Evolutionary conservation across 2,888 invertebrate genomes (phyloP), one percentile per base, ranked within the genome.

Genomic region (Macrophya annulata): DNA sequence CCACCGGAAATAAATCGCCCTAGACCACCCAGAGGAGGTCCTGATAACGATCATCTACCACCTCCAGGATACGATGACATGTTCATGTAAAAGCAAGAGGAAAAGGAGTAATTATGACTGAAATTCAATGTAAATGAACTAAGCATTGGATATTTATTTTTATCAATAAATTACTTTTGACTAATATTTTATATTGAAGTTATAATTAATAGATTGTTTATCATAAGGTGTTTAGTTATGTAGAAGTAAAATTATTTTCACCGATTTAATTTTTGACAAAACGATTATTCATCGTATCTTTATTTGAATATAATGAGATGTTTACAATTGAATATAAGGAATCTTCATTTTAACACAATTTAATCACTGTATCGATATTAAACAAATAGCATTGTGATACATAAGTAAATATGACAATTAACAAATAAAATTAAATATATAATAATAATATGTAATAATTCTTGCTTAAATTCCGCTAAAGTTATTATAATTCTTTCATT

Each of bases 1-100:
- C 97, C 98, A 0, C 95, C 95, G 8, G 95, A 93, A 55, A 10
- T 87, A 4, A 84, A 88, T 48, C 85, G 74, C 17, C 94, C 94
- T 5, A 89, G 92, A 79, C 90, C 90, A 10, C 91, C 91, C 79
- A 86, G 88, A 40, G 76, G 87, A 71, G 76, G 87, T 68, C 96
- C 96, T 0, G 97, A 96, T 90, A 96, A 96, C 17, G 97, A 97
- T 93, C 96, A 97, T 89, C 94, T 97, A 77, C 96, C 96, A 17
- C 96, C 96, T n/a, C 97, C 97, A 10, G 96, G 96, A 87, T 96
- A 96, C 90, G 96, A 96, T 90, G 95, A 97, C 91, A 96, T 96
- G 96, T 97, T 96, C 92, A 96, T 96, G 96, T 97, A 95, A 94
- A 87, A 55, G 10, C 21, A 9, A 43, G 15, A 8, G 21, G 51